These are phyloP conservation scores for Xiphophorus hellerii DNA, from an alignment of 2,113 vertebrate genomes.

Conservation along the genomic window DNA sequence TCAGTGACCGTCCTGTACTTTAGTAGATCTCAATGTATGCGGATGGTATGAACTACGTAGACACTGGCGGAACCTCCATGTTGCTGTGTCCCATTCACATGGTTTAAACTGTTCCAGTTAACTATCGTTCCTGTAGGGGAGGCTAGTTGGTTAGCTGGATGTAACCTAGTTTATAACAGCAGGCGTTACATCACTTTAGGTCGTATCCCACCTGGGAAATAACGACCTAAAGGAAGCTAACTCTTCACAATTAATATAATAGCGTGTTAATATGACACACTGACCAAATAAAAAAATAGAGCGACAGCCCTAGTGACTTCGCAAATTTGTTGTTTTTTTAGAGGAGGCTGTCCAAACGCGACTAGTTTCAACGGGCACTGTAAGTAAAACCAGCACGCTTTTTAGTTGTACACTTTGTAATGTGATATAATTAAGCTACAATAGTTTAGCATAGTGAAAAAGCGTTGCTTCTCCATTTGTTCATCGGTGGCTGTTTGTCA, in stretches of 20 bases:
- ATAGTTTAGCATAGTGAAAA: background rate
- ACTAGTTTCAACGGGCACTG: slow-evolving; percentile 54
- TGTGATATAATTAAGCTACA: background rate
- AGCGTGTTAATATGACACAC: slow-evolving; percentile 38
- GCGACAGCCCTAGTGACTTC: slow-evolving; percentile 39
- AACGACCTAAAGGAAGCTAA: slow-evolving; percentile 14
- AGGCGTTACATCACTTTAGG: slow-evolving; percentile 67
- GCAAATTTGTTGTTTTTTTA: slow-evolving; percentile 22
- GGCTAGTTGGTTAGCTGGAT: slow-evolving; percentile 28
- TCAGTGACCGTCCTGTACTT: background rate
- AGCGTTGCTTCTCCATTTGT: background rate
- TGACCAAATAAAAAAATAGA: slow-evolving; percentile 5
- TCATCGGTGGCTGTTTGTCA: slow-evolving; percentile 10
- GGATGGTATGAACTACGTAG: slow-evolving; percentile 9
- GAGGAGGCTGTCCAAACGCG: slow-evolving; percentile 36
- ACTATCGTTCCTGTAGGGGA: background rate
- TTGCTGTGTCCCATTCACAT: background rate
- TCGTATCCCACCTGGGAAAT: slow-evolving; percentile 52
- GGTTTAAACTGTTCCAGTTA: background rate
- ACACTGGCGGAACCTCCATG: slow-evolving; percentile 15
- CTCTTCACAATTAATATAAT: background rate
- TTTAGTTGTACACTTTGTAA: background rate
- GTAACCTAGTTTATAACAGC: slow-evolving; percentile 65
- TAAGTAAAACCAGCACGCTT: slow-evolving; percentile 48
- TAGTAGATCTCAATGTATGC: slow-evolving; percentile 38